Evolutionary conservation across 2,888 invertebrate genomes (phyloP).

Genomic region (Clivina fossor): DNA sequence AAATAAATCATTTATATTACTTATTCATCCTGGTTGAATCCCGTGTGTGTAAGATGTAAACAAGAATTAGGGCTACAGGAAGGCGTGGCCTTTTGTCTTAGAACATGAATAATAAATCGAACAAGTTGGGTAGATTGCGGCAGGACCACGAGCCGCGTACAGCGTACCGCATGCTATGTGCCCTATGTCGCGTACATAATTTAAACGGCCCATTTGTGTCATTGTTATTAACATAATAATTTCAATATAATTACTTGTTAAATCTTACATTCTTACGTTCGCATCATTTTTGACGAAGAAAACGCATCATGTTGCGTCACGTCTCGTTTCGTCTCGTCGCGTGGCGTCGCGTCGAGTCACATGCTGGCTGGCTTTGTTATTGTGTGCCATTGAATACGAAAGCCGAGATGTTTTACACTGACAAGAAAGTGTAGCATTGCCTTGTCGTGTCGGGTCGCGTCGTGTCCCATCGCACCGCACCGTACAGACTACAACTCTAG

Average conservation of each 20-base stretch:
- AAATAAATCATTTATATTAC: slow-evolving; percentile 27
- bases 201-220: not conserved
- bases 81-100: slow-evolving; percentile 29
- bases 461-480: slow-evolving; percentile 2
- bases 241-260: slow-evolving; percentile 23
- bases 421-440: slow-evolving; percentile 27
- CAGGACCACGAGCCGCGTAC: slow-evolving; percentile 11
- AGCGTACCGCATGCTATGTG: not conserved
- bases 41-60: slow-evolving; percentile 29
- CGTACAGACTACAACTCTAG: not conserved
- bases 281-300: slow-evolving; percentile 9
- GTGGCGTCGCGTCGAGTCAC: no score
- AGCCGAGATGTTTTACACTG: slow-evolving; percentile 11
- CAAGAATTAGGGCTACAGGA: slow-evolving; percentile 25
- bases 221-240: slow-evolving; percentile 26
- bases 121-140: slow-evolving; percentile 24
- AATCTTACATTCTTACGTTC: slow-evolving; percentile 11
- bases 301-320: no score
- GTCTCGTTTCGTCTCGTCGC: no score
- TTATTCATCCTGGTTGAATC: slow-evolving; percentile 24
- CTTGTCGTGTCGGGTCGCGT: slow-evolving; percentile 22
- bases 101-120: slow-evolving; percentile 29
- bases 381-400: not conserved
- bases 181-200: not conserved
- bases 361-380: not conserved